Base-by-base conservation (phyloP, 2,888 invertebrate species). In the Dryobotodes eremita region DNA sequence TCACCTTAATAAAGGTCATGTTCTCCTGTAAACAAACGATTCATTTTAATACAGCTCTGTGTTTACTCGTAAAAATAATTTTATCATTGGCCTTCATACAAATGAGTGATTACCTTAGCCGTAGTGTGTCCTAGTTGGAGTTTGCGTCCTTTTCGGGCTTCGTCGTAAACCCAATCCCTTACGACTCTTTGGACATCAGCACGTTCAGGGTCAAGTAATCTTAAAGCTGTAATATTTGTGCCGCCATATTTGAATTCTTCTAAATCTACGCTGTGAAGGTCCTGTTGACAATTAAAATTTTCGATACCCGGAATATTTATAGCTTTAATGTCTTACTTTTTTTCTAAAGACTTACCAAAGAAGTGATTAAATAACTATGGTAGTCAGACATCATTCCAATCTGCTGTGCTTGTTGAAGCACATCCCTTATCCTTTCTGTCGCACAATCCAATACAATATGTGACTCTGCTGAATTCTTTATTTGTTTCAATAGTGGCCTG, bases 371-470 rank as follows among this genome's bases (percentile, higher is more conserved):
- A 93, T 99, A 99, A 95, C 99, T 99, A 95, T 99, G 99, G 93
- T 99, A 98, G 93, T 99, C 99, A 86, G 99, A 99, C 98, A 99
- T 99, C 98, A 99, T 99, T 85, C 99, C 99, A 88, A 99, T 98
- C 97, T 99, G 99, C 95, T 99, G 99, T 17, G 99, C 99, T 95
- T 99, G 99, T 92, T 99, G 99, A 78, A 99, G 96, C 42, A 99
- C 98, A 90, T 98, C 98, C 91, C 98, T 98, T 86, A 99, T 98
- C 92, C 98, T 98, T 80, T 99, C 98, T 0, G 98, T 98, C 31
- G 98, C 98, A 91, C 99, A 99, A 95, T 99, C 99, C 75, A 99
- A 96, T 11, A 99, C 98, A 87, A 99, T 98, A 93, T 99, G 98
- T 0, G 98, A 99, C 94, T 99, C 99, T 0, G 98, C 99, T 0